Evolutionary conservation across 2,113 vertebrate genomes (phyloP), one percentile per base, ranked within the genome.

Genomic region (Australoheros scitulus): DNA sequence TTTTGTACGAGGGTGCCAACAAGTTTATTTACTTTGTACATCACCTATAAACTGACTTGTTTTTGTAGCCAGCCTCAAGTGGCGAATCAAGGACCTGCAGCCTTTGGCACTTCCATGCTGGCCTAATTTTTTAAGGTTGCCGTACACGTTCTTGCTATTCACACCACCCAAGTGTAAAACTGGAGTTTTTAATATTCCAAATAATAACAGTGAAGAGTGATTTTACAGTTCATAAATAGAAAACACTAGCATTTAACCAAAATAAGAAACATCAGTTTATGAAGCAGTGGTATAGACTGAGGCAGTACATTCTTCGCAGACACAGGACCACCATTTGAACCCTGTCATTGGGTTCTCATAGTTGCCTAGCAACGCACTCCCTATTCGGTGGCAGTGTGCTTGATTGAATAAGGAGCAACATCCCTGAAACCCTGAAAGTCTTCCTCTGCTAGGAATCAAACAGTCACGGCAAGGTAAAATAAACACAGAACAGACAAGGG

Each of bases 331-430:
- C 84, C 82, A 79, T 92, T 91, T 93, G 92, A 95, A 94, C 92
- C 88, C 84, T 83, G 89, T 93, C 92, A 90, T 84, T 34, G 55
- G 86, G 88, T 89, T 94, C 91, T 90, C 88, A 77, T 92, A 93
- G 96, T 96, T 96, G 93, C 96, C 92, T 95, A 94, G 96, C 95
- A 96, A 96, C 96, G 34, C 87, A 81, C 87, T 93, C 87, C 81
- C 91, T 82, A 63, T 86, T 91, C 81, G 14, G 90, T 84, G 89
- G 92, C 93, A 87, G 87, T 82, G 91, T 41, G 90, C 89, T 90
- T 95, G 93, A 96, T 93, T 93, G 91, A 90, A 86, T 87, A 91
- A 89, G 78, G 75, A 92, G 72, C 75, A 94, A 94, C 86, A 89
- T 94, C 92, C 89, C 89, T 90, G 88, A 93, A 93, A 94, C 82